Base-by-base conservation (phyloP, 23 tunicate species). In the Clavelina lepadiformis region DNA sequence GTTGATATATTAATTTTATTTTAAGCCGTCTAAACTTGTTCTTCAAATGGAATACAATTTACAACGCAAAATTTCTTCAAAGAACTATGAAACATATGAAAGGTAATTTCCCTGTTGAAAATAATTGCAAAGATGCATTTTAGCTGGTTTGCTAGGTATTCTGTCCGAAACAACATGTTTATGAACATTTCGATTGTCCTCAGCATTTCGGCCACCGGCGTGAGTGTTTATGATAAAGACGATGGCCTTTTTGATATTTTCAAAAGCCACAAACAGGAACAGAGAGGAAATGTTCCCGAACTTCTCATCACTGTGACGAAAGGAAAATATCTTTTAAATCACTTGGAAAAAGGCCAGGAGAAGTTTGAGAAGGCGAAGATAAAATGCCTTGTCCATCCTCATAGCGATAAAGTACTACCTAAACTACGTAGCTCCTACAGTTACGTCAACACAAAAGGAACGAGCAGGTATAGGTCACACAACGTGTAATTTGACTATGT, bases 191-290 rank as follows among this genome's bases (percentile, higher is more conserved):
- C 31, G 26, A 3, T 63, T 15, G 4, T 46, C 47, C 47, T 46
- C 57, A 66, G 72, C 72, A 66, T 66, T 21, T 23, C 72, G 11
- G 72, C 72, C 26, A 33, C 46, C 22, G 72, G 57, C 13, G 35
- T 46, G 19, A 45, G 35, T 27, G 24, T 66, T 3, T 66, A 46
- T 66, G 72, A 66, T 3, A 66, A 66, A 13, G 57, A 66, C 35
- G 45, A 27, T 5, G 47, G 25, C 22, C 47, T 66, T 66, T 66
- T 66, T 11, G 57, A 46, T 28, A 21, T 21, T 5, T 66, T 66
- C 35, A 46, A 46, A 66, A 66, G 35, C 35, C 72, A 66, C 35
- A 46, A 46, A 46, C 24, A 46, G 28, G 57, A 66, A 31, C 37
- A 46, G 47, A 66, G 72, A 27, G 72, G 72, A 11, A 46, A 27